Evolutionary conservation across 1,140 invertebrate genomes (phyloP).

Genomic region (Drosophila kepulauana): DNA sequence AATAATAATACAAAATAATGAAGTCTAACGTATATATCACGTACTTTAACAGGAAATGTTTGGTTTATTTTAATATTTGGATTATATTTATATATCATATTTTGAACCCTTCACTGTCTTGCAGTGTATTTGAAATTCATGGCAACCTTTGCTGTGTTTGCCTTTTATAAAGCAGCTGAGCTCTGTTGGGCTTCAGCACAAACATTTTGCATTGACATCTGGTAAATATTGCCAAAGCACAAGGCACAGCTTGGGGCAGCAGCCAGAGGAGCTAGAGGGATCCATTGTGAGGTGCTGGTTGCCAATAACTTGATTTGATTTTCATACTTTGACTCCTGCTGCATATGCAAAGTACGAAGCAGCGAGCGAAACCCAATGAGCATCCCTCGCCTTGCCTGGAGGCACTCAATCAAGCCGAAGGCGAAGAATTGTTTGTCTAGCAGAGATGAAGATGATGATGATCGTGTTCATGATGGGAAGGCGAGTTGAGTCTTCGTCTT

Average conservation of each 20-base stretch:
- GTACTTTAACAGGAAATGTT: too few relatives aligned
- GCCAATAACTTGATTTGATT: constrained; percentile 80
- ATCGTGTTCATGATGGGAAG: constrained; percentile 10
- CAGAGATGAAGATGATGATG: constrained; percentile 16
- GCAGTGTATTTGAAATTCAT: constrained; percentile 51
- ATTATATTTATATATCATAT: too few relatives aligned
- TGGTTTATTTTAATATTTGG: too few relatives aligned
- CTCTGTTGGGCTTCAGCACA: constrained; percentile 62
- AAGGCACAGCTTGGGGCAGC: constrained; percentile 40
- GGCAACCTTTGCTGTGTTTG: neutral
- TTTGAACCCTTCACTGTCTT: too few relatives aligned
- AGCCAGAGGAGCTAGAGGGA: neutral
- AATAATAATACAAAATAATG: too few relatives aligned
- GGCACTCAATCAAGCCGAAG: constrained; percentile 73
- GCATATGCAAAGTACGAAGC: constrained; percentile 51
- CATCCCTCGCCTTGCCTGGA: constrained; percentile 9
- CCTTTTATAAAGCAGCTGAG: constrained; percentile 55
- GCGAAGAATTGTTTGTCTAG: constrained; percentile 70
- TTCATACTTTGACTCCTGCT: constrained; percentile 47
- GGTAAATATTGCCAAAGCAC: constrained; percentile 76
- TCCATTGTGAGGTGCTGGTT: constrained; percentile 51
- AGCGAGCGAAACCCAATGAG: neutral
- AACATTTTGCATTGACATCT: constrained; percentile 81
- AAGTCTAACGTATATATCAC: too few relatives aligned
- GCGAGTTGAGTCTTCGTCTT: neutral